Conservation (phyloP, 2,888 invertebrate genomes). For the Spisula solida region DNA sequence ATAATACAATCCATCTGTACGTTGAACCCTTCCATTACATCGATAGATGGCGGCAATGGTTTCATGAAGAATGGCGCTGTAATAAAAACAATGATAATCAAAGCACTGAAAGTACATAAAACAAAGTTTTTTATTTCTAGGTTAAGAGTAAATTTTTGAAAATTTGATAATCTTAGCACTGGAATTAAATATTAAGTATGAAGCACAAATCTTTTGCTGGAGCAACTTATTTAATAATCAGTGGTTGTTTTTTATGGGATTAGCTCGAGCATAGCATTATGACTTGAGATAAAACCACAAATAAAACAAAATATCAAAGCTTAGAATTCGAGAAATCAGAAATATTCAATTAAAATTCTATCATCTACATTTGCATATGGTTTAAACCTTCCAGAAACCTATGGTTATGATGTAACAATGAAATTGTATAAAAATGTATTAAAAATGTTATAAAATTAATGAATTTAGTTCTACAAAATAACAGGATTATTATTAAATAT, state of each 20-base stretch:
- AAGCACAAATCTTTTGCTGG: no score
- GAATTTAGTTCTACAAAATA: background rate
- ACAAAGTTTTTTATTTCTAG: no score
- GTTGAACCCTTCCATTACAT: slow-evolving; percentile 84
- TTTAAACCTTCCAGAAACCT: background rate
- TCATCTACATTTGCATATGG: no score
- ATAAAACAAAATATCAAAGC: no score
- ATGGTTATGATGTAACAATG: background rate
- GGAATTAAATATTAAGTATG: background rate
- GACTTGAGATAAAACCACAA: no score
- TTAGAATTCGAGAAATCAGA: no score
- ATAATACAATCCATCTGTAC: slow-evolving; percentile 91
- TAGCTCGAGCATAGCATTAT: no score
- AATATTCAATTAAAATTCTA: no score
- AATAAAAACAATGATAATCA: slow-evolving; percentile 38
- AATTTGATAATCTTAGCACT: background rate
- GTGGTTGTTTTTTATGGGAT: no score
- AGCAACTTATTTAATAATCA: no score
- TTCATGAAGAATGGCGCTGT: slow-evolving; percentile 85
- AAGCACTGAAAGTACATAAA: background rate
- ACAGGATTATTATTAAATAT: background rate
- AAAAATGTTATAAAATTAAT: background rate
- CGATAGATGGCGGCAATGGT: slow-evolving; percentile 82
- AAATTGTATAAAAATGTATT: background rate
- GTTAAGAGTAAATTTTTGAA: no score